These are phyloP conservation scores for Drosophila sechellia DNA, from an alignment of 1,140 invertebrate genomes.

Conservation along the genomic window DNA sequence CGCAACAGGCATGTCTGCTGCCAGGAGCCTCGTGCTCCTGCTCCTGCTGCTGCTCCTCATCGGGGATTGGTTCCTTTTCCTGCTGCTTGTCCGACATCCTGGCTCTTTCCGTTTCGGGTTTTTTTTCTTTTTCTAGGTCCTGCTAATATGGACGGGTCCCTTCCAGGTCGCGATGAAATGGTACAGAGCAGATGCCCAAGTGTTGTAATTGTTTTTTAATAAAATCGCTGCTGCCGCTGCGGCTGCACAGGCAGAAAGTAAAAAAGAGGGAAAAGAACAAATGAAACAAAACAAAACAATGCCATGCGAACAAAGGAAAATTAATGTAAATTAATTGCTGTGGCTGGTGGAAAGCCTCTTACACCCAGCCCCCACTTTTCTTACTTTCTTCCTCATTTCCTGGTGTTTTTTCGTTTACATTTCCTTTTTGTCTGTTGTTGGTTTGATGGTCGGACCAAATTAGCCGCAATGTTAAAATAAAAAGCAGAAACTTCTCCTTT, in stretches of 20 bases:
- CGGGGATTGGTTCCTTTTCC: neutral
- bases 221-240: constrained; percentile 28
- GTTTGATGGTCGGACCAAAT: constrained; percentile 2
- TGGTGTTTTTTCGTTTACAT: neutral
- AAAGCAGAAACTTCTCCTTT: neutral
- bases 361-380: neutral
- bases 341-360: constrained; percentile 52
- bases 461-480: constrained; percentile 17
- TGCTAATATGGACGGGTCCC: constrained; percentile 4
- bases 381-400: neutral
- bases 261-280: neutral
- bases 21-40: neutral
- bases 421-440: neutral
- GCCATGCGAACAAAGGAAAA: constrained; percentile 39
- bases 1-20: neutral
- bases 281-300: constrained; percentile 15
- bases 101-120: neutral
- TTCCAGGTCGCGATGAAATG: constrained; percentile 2
- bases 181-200: constrained; percentile 31
- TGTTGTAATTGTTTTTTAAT: constrained; percentile 73
- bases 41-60: neutral
- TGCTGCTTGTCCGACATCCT: constrained; percentile 45
- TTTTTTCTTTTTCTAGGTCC: neutral
- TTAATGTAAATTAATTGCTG: constrained; percentile 73
- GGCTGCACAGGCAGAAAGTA: neutral